Evolutionary conservation across 2,888 invertebrate species (phyloP), one percentile per base, ranked within the genome.

Genomic region (Sipha maydis): DNA sequence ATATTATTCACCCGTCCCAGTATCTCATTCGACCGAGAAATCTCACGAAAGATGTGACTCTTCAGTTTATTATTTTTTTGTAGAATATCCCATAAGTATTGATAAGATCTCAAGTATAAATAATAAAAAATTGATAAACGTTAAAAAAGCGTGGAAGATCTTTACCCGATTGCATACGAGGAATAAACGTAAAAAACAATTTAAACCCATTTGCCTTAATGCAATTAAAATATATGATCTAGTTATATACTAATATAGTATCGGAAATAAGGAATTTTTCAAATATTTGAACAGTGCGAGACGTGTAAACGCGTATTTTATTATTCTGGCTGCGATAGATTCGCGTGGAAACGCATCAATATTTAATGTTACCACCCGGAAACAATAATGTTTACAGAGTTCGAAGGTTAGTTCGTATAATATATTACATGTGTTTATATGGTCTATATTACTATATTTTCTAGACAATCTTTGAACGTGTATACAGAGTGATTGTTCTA

Each of bases 301-400:
- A 11, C 48, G 48, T 48, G 48, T 14, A 48, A 61, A 61, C 28
- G 28, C 48, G 48, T 48, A 14, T 69, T n/a, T 69, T 69, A 28
- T 28, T 9, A 9, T 69, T 28, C 69, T 61, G 61, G 61, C 25
- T 25, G 25, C 61, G 25, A 61, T 7, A 61, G 61, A 61, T 61
- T 61, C 61, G 25, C 61, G 19, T 61, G 61, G 14, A 69, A 69
- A 69, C 69, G 8, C 28, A 69, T 28, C 69, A 8, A 61, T 69
- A 28, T 61, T 61, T 61, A 8, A 61, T 31, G 28, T 31, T 31
- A 48, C 75, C 83, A n/a, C 83, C 54, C 56, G 75, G 73, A n/a
- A 75, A 75, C 56, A 25, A 84, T 84, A 75, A 77, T 67, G 76
- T 84, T 76, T 77, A 84, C 76, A 76, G 84, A 84, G 67, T 67